Evolutionary conservation across 2,888 invertebrate genomes (phyloP).

Genomic region (Phengaris alcon): DNA sequence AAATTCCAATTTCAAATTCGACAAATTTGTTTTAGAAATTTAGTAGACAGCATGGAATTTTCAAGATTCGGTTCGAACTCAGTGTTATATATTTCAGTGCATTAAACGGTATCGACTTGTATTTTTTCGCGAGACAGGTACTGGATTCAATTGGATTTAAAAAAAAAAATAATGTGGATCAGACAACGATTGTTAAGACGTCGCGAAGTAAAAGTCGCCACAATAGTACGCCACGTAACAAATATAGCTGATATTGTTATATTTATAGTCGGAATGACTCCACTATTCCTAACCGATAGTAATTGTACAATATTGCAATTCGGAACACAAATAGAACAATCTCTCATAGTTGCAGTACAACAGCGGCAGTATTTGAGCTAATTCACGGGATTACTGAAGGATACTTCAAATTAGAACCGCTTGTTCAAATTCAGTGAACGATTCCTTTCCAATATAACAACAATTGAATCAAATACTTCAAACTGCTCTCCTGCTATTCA

Average conservation of each 20-base stretch:
- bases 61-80: background rate
- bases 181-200: too few relatives aligned
- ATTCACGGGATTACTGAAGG: slow-evolving; percentile 16
- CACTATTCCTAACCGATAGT: background rate
- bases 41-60: slow-evolving; percentile 5
- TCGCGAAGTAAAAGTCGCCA: background rate
- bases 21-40: slow-evolving; percentile 12
- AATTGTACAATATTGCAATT: slow-evolving; percentile 6
- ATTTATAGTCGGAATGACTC: background rate
- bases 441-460: slow-evolving; percentile 20
- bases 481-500: slow-evolving; percentile 11
- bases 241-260: background rate
- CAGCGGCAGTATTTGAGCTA: slow-evolving; percentile 5
- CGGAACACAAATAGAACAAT: slow-evolving; percentile 10
- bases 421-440: slow-evolving; percentile 17
- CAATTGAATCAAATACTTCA: slow-evolving; percentile 14
- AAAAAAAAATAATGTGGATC: too few relatives aligned
- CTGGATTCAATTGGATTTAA: too few relatives aligned
- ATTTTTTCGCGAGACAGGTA: background rate
- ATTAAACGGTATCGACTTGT: background rate
- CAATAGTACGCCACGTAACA: background rate
- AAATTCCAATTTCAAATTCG: slow-evolving; percentile 20
- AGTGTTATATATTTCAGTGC: background rate
- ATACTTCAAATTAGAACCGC: slow-evolving; percentile 19
- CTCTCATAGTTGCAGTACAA: slow-evolving; percentile 14